Evolutionary conservation across 2,113 vertebrate species (phyloP).

Genomic region (Platichthys stellatus): DNA sequence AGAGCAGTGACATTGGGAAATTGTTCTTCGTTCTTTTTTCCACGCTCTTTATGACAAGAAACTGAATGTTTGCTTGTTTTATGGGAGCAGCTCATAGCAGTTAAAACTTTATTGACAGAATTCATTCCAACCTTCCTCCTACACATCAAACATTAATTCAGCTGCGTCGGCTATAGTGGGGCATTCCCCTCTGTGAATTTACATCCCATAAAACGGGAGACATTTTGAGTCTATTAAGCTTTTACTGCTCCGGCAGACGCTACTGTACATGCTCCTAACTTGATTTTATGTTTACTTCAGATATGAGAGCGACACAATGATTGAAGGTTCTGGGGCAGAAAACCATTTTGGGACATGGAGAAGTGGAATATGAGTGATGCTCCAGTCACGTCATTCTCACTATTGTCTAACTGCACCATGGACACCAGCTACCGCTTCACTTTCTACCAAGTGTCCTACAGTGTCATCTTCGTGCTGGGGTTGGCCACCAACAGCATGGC

Average conservation of each 20-base stretch:
- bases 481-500: conserved; percentile 74
- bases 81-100: conserved; percentile 34
- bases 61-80: conserved; percentile 57
- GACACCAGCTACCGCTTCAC: conserved; percentile 79
- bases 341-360: conserved; percentile 61
- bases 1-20: too few relatives aligned
- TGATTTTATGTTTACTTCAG: conserved; percentile 15
- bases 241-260: conserved; percentile 27
- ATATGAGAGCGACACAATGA: conserved; percentile 10
- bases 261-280: background rate
- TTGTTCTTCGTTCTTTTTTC: background rate
- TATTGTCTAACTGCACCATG: conserved; percentile 72
- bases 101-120: conserved; percentile 51
- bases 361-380: conserved; percentile 62
- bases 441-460: conserved; percentile 80
- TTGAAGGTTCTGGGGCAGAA: background rate
- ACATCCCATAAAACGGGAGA: conserved; percentile 48
- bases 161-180: conserved; percentile 2
- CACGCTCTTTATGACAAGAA: conserved; percentile 29
- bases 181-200: conserved; percentile 52
- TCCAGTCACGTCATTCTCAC: background rate
- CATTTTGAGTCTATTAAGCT: conserved; percentile 42
- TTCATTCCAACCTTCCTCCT: conserved; percentile 7
- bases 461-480: conserved; percentile 78
- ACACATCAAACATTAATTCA: conserved; percentile 43